Conservation (phyloP, 2,888 invertebrate species). For the Perizoma affinitatum region DNA sequence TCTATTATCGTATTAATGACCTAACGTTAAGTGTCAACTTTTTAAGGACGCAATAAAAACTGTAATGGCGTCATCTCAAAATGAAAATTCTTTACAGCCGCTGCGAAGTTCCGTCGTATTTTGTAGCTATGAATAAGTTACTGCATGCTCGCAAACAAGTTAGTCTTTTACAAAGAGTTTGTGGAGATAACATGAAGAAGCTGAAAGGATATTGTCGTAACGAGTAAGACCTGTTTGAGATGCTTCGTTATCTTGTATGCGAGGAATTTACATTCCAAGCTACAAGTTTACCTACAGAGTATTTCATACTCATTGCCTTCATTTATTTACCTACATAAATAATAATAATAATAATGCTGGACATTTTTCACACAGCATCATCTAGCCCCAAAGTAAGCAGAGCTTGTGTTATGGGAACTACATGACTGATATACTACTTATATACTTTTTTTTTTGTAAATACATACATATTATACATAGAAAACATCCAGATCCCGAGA, state of each 20-base stretch:
- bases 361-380: too few species aligned
- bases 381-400: too few species aligned
- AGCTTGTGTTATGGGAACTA: too few species aligned
- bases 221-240: not conserved
- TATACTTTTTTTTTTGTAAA: too few species aligned
- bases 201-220: conserved; percentile 17
- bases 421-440: too few species aligned
- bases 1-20: conserved; percentile 37
- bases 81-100: conserved; percentile 41
- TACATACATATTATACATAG: too few species aligned
- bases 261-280: too few species aligned
- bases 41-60: conserved; percentile 44
- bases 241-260: not conserved
- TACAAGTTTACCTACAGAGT: not conserved
- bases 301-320: not conserved
- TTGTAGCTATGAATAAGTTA: conserved; percentile 44
- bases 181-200: conserved; percentile 18
- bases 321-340: not conserved
- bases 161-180: conserved; percentile 12
- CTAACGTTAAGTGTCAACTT: conserved; percentile 33
- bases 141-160: conserved; percentile 21
- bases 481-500: too few species aligned
- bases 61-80: conserved; percentile 34
- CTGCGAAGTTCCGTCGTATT: conserved; percentile 35
- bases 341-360: too few species aligned